Conservation (phyloP, 2,888 invertebrate species). For the Unio pictorum region DNA sequence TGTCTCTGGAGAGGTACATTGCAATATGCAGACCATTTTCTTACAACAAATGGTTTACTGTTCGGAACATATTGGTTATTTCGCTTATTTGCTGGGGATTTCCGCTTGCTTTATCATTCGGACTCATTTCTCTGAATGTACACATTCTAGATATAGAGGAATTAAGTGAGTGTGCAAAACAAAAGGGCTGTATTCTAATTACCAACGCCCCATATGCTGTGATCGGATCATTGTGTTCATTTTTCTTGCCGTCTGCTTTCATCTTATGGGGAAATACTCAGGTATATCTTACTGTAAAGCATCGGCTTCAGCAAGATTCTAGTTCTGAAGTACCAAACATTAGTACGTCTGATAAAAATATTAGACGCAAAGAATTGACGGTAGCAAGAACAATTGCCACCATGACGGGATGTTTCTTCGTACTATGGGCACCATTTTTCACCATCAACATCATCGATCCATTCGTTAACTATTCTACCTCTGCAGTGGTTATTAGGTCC, state of each 20-base stretch:
- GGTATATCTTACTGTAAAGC: too few species aligned
- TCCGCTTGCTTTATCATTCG: constrained; percentile 10
- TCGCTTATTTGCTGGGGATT: constrained; percentile 12
- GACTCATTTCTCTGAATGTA: constrained; percentile 14
- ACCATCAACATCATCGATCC: constrained; percentile 8
- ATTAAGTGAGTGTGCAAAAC: constrained; percentile 1
- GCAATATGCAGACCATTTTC: constrained; percentile 17
- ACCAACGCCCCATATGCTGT: too few species aligned
- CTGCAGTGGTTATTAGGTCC: too few species aligned
- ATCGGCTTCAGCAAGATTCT: too few species aligned
- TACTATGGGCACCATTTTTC: constrained; percentile 22
- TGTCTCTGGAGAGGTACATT: constrained; percentile 20
- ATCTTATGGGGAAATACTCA: too few species aligned
- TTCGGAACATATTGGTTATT: constrained; percentile 3
- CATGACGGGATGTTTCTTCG: constrained; percentile 15
- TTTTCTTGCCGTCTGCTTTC: too few species aligned
- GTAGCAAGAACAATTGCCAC: constrained; percentile 14
- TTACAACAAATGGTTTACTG: constrained; percentile 12
- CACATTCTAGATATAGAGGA: constrained; percentile 6
- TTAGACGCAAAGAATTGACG: not conserved
- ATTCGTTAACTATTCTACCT: constrained; percentile 2
- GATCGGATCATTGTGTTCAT: too few species aligned
- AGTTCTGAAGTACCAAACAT: too few species aligned
- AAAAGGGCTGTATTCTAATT: too few species aligned
- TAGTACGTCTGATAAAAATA: too few species aligned